Percentiles rank a stretch among this genome's conserved stretches.
Conservation (phyloP, 2,797 vertebrate species). For the Hapalemur alaotrensis region DNA sequence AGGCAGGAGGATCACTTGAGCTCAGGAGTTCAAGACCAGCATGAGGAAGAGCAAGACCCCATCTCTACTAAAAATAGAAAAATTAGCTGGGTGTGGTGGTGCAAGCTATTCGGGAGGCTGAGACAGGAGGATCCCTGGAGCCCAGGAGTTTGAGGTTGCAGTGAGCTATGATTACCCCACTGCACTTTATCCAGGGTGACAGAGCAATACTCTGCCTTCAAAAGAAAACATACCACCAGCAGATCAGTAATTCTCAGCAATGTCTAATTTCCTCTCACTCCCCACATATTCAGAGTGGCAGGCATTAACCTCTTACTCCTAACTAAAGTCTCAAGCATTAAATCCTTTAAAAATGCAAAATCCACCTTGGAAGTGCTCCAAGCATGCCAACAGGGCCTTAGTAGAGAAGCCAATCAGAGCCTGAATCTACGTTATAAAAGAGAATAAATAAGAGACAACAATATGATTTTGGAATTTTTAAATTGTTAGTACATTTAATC, state of each 20-base stretch:
- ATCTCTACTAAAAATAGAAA: neutral
- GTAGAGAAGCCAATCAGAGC: neutral
- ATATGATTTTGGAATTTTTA: neutral
- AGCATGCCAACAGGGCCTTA: neutral
- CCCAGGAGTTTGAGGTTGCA: neutral
- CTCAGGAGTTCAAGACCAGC: neutral
- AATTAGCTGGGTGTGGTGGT: neutral
- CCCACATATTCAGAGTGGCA: neutral
- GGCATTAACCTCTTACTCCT: neutral
- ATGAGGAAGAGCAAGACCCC: neutral
- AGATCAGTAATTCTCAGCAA: neutral
- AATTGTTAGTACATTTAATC: neutral
- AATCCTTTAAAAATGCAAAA: neutral
- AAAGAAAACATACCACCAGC: neutral
- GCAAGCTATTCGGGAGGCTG: neutral
- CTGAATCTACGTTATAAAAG: neutral
- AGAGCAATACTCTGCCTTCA: neutral
- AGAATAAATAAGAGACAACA: neutral
- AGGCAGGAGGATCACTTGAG: neutral
- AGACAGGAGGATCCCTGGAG: neutral
- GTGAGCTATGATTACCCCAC: neutral
- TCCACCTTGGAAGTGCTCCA: neutral
- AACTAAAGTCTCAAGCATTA: neutral
- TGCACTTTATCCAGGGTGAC: neutral
- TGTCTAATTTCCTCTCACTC: neutral